Conservation (phyloP, 2,113 vertebrate genomes). For the Anthoscopus minutus region DNA sequence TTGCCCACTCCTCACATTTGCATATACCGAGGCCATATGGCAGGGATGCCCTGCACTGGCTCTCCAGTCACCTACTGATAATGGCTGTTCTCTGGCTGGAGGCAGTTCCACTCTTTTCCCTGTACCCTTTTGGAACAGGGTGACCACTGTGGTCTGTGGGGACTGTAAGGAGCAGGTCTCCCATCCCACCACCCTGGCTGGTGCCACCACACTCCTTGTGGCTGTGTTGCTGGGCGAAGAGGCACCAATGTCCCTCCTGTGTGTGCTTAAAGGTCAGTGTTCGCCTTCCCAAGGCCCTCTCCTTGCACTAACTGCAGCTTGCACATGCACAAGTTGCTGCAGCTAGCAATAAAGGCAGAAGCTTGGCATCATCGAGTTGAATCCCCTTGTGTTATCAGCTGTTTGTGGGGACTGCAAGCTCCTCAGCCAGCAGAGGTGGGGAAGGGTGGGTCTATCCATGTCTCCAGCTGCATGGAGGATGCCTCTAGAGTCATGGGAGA, state of each 20-base stretch:
- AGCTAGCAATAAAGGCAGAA: neutral
- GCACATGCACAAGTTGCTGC: neutral
- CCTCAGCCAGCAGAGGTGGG: neutral
- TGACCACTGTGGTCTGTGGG: neutral
- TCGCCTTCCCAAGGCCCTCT: neutral
- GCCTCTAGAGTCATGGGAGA: neutral
- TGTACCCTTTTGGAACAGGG: neutral
- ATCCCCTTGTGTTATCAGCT: neutral
- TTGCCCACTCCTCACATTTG: neutral
- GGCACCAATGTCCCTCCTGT: neutral
- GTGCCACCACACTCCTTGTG: neutral
- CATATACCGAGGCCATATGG: accelerated
- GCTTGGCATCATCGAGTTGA: neutral
- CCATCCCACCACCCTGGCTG: neutral
- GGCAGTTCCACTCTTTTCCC: neutral
- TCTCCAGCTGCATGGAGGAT: neutral
- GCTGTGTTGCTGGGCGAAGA: neutral
- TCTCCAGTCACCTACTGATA: neutral
- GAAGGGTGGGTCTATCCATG: accelerated
- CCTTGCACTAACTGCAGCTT: neutral
- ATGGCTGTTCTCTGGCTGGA: neutral
- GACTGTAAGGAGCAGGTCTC: neutral
- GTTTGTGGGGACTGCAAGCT: neutral
- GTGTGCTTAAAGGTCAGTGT: neutral
- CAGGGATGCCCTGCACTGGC: neutral